Evolutionary conservation across 2,888 invertebrate species (phyloP), one percentile per base, ranked within the genome.

Genomic region (Steinernema hermaphroditum): DNA sequence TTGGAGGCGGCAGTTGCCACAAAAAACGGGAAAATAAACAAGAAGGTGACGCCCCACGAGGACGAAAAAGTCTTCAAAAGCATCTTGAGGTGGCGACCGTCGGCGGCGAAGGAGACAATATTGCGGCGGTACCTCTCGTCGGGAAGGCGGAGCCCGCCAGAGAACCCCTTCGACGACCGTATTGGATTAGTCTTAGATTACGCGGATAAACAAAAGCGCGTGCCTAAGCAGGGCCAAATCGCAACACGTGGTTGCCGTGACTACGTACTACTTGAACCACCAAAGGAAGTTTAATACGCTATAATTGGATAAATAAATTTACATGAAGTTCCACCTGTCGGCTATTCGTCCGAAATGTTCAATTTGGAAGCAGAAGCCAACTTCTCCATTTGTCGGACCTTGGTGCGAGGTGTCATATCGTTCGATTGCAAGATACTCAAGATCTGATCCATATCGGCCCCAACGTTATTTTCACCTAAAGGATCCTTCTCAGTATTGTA

Each of bases 141-240:
- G 54, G 8, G 54, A 54, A 54, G 54, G 54, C 54, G 54, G 54
- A 54, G 54, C 16, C 16, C 54, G 2, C 19, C 54, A 37, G 37
- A 12, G 19, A 24, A 4, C 24, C 14, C 27, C 54, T 16, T 54
- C 27, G 54, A 54, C 54, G 24, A 54, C 27, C 54, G 54, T 54
- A 54, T 54, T 54, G 54, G 54, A 54, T 54, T 54, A 54, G 54
- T 54, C 27, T 54, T 54, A 22, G 54, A 54, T 54, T 54, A 54
- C 54, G 54, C 24, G 54, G 27, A 54, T 54, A 54, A 54, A 54
- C 54, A 54, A 54, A 54, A 24, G 9, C 54, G 54, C 22, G 54
- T 22, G 54, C 2, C 27, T 27, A 24, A 22, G 24, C 54, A 37
- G 6, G 37, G 37, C 4, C 37, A 37, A 8, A 37, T 37, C 6